Conservation (phyloP, 2,113 vertebrate species). For the Ptyas mucosa region DNA sequence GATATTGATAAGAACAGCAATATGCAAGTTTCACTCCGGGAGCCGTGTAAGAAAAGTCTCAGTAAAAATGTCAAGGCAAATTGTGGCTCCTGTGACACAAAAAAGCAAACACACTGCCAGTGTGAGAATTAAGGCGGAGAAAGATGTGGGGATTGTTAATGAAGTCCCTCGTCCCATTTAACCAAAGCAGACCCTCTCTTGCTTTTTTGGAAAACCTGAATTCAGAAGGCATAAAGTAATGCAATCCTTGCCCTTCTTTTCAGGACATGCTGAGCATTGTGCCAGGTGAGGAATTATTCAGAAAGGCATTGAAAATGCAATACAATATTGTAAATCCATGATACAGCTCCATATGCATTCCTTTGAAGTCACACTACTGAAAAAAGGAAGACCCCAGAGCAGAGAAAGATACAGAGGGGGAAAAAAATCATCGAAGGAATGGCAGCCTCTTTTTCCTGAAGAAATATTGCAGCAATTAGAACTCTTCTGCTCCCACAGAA, state of each 20-base stretch:
- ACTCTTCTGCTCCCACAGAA: background rate
- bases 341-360: background rate
- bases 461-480: background rate
- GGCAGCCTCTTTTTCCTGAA: background rate
- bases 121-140: background rate
- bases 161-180: background rate
- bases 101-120: background rate
- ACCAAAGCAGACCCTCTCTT: background rate
- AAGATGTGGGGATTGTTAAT: background rate
- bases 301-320: background rate
- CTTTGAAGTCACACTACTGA: background rate
- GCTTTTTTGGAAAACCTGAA: background rate
- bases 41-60: background rate
- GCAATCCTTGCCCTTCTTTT: background rate
- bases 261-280: background rate
- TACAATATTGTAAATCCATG: background rate
- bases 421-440: background rate
- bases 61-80: background rate
- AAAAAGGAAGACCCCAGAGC: background rate
- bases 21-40: background rate
- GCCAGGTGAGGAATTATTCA: background rate
- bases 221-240: background rate
- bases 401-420: background rate
- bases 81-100: background rate
- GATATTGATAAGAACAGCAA: background rate